Percentiles rank a stretch among this genome's conserved stretches.
Evolutionary conservation across 92 coral and sea anemone genomes (phyloP).

Genomic region (Heteractis magnifica): DNA sequence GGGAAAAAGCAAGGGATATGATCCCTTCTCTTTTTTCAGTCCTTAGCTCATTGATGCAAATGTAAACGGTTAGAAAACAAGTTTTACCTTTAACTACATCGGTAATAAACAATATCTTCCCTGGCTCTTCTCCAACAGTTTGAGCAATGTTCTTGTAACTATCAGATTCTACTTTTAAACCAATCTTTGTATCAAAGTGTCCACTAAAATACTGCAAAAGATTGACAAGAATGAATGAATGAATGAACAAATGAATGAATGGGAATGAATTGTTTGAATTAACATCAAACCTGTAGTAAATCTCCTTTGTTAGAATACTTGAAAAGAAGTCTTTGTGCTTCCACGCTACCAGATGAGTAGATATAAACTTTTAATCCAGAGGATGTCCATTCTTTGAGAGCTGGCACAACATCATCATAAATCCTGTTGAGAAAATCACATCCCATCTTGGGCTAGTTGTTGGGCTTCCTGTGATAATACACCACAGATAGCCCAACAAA

Average conservation of each 20-base stretch:
- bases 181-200: conserved; percentile 74
- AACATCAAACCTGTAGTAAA: conserved; percentile 47
- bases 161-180: conserved; percentile 54
- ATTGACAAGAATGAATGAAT: background rate
- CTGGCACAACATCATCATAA: conserved; percentile 66
- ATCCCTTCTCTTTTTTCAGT: background rate
- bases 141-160: conserved; percentile 64
- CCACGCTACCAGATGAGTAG: conserved; percentile 76
- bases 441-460: background rate
- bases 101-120: conserved; percentile 62
- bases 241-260: background rate
- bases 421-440: conserved; percentile 25
- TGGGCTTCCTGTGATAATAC: background rate
- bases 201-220: conserved; percentile 61
- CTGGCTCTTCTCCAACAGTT: conserved; percentile 30
- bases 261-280: no score
- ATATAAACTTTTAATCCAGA: conserved; percentile 51
- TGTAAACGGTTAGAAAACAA: background rate
- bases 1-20: background rate
- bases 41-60: background rate
- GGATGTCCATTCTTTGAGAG: conserved; percentile 60
- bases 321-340: conserved; percentile 74
- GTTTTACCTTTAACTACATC: conserved; percentile 55
- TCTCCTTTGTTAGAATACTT: conserved; percentile 61
- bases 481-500: conserved; percentile 5